Evolutionary conservation across 2,888 invertebrate species (phyloP).

Genomic region (Lamellibrachia satsuma): DNA sequence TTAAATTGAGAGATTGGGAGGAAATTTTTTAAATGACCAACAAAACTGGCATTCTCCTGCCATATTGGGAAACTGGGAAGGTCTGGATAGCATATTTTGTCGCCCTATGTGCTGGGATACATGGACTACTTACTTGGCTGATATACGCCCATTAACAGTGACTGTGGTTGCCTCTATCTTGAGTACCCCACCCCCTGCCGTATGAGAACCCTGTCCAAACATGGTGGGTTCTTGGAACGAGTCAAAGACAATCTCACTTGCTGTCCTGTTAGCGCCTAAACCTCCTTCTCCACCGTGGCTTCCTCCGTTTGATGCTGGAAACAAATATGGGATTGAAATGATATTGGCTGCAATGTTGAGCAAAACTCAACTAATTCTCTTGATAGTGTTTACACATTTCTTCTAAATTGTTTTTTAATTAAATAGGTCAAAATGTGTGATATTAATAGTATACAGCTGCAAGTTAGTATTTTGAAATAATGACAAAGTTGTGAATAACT

Average conservation of each 20-base stretch:
- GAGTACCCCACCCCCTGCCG: constrained; percentile 46
- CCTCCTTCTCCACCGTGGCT: constrained; percentile 52
- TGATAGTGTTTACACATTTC: background rate
- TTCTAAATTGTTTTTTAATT: background rate
- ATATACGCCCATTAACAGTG: constrained; percentile 42
- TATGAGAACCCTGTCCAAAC: constrained; percentile 38
- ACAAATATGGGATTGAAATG: too few species aligned
- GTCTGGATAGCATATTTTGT: background rate
- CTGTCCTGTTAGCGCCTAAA: background rate
- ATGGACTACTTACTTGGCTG: constrained; percentile 46
- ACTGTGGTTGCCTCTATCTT: constrained; percentile 37
- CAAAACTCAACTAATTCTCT: background rate
- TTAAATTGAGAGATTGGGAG: too few species aligned
- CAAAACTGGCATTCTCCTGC: too few species aligned
- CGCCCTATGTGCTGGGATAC: too few species aligned
- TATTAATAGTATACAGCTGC: background rate
- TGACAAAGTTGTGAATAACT: background rate
- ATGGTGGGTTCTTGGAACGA: constrained; percentile 28
- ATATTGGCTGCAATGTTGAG: background rate
- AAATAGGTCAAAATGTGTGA: background rate
- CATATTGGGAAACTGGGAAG: too few species aligned
- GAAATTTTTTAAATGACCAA: too few species aligned
- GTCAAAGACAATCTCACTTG: constrained; percentile 13
- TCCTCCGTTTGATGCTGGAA: constrained; percentile 38
- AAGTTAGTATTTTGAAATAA: background rate